Evolutionary conservation across 2,113 vertebrate species (phyloP).

Genomic region (Myrmecophaga tridactyla): DNA sequence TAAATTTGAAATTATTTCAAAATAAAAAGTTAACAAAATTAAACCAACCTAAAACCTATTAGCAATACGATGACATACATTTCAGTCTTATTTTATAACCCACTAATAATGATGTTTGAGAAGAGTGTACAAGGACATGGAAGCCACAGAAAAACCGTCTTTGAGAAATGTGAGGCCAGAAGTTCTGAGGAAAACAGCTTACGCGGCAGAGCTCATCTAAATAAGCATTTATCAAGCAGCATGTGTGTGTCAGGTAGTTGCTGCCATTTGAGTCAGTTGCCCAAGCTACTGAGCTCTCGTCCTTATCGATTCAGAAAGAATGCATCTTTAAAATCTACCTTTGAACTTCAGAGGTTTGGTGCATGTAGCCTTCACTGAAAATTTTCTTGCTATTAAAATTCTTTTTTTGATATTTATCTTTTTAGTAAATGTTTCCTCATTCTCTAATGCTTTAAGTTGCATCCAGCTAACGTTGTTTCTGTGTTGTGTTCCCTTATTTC

Average conservation of each 20-base stretch:
- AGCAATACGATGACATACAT: neutral
- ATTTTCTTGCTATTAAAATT: neutral
- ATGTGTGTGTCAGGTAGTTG: neutral
- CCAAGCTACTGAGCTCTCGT: neutral
- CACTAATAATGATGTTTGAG: neutral
- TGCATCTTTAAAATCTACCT: neutral
- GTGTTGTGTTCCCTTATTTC: neutral
- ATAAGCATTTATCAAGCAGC: neutral
- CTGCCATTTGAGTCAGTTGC: neutral
- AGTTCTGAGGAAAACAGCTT: neutral
- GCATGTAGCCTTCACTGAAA: neutral
- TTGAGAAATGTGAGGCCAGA: neutral
- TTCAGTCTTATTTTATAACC: neutral
- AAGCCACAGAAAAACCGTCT: neutral
- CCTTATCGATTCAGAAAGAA: neutral
- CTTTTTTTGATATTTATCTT: neutral
- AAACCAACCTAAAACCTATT: neutral
- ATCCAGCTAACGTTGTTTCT: neutral
- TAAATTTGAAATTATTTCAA: no score
- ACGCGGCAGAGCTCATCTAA: neutral
- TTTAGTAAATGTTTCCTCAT: neutral
- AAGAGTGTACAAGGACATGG: neutral
- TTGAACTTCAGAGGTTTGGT: neutral
- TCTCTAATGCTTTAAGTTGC: neutral
- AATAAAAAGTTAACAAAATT: neutral